Conservation (phyloP, 2,888 invertebrate genomes). For the Acleris literana region DNA sequence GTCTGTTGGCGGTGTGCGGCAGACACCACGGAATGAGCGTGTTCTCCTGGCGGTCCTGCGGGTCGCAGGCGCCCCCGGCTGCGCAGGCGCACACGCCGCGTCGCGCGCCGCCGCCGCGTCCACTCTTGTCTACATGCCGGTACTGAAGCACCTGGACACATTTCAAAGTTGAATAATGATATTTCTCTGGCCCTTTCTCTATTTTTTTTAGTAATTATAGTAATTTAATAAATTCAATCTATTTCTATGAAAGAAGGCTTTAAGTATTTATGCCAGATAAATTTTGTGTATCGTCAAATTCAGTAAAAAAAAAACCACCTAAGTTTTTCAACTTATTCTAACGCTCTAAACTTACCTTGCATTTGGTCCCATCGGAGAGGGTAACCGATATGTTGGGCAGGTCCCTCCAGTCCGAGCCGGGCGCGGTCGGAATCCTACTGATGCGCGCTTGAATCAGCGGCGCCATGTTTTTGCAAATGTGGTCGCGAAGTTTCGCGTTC, state of each 20-base stretch:
- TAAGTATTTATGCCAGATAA: no score
- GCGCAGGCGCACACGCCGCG: constrained; percentile 92
- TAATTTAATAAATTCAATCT: no score
- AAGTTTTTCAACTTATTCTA: neutral
- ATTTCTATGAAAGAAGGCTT: no score
- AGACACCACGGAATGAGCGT: constrained; percentile 95
- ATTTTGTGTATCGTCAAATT: neutral
- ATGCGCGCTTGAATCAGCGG: constrained; percentile 91
- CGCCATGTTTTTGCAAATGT: constrained; percentile 93
- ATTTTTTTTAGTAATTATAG: no score
- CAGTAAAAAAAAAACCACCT: neutral
- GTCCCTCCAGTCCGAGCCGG: constrained; percentile 94
- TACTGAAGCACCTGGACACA: constrained; percentile 70
- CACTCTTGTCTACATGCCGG: constrained; percentile 76
- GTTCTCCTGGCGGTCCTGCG: constrained; percentile 89
- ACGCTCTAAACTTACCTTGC: constrained; percentile 67
- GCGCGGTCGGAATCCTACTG: constrained; percentile 87
- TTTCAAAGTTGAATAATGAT: no score
- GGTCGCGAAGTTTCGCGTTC: constrained; percentile 85
- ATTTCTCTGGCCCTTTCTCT: no score
- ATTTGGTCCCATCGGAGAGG: constrained; percentile 87
- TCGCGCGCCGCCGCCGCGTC: constrained; percentile 67
- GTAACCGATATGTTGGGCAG: constrained; percentile 89
- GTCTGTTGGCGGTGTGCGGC: constrained; percentile 93
- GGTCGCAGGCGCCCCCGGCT: constrained; percentile 85